phyloP scores from a whole-genome alignment of 2,113 vertebrate species.

The Cichladusa arquata region DNA sequence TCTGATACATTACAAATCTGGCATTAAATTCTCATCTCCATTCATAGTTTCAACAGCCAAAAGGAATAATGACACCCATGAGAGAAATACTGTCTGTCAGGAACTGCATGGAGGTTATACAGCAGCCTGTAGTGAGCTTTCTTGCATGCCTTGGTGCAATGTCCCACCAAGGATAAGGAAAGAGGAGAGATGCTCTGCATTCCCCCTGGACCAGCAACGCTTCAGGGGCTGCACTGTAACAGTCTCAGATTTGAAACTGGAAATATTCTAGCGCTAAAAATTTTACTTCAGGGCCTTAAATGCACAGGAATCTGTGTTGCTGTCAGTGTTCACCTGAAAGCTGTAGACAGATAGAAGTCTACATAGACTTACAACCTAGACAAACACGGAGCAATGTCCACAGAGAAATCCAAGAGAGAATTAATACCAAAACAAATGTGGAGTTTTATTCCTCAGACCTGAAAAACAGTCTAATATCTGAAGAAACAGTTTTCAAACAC shows the following conservation, averaged over 20 bases:
- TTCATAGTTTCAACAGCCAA: constrained; percentile 7
- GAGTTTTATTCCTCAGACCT: neutral
- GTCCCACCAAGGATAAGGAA: neutral
- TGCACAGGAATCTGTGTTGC: neutral
- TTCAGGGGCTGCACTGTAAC: neutral
- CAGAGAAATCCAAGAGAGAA: neutral
- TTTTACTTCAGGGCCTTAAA: neutral
- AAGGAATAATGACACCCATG: neutral
- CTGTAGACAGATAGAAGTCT: neutral
- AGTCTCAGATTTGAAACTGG: neutral
- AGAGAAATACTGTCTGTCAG: neutral
- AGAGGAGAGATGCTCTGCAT: neutral
- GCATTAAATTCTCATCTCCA: constrained; percentile 9
- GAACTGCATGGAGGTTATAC: neutral
- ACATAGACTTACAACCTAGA: neutral
- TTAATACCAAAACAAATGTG: neutral
- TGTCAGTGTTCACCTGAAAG: neutral
- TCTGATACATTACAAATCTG: neutral
- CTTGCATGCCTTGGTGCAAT: neutral
- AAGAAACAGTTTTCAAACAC: neutral
- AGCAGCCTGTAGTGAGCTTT: neutral
- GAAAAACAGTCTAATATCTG: neutral
- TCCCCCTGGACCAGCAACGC: neutral
- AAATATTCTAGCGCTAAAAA: neutral
- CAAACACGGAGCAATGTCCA: neutral